Conservation (phyloP, 2,113 vertebrate species). For the Hylia prasina region DNA sequence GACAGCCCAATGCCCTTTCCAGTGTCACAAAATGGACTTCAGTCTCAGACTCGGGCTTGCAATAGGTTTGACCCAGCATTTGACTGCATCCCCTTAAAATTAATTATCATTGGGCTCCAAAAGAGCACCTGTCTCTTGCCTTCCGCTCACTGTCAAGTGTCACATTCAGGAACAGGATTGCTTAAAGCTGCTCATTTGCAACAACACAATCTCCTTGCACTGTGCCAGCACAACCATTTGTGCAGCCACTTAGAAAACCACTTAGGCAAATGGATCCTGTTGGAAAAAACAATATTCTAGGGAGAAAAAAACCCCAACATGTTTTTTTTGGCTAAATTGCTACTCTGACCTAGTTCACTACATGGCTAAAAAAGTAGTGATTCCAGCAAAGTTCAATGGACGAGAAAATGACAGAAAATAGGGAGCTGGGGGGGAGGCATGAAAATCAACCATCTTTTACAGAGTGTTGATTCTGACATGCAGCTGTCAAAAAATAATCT, state of each 20-base stretch:
- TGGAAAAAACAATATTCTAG: background rate
- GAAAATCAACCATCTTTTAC: background rate
- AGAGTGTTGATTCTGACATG: background rate
- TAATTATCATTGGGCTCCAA: background rate
- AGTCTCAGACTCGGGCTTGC: background rate
- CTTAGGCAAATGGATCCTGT: background rate
- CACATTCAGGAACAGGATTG: background rate
- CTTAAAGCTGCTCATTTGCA: conserved; percentile 5
- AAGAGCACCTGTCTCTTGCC: background rate
- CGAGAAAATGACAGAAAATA: background rate
- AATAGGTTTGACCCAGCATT: background rate
- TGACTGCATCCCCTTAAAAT: background rate
- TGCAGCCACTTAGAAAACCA: background rate
- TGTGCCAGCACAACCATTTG: background rate
- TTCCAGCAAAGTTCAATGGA: background rate
- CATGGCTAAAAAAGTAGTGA: background rate
- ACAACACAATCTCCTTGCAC: background rate
- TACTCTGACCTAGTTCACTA: background rate
- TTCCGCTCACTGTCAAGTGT: background rate
- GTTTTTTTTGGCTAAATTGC: background rate
- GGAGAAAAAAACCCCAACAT: background rate
- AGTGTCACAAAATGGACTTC: background rate
- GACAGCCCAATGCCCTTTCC: background rate
- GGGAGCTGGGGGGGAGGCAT: background rate
- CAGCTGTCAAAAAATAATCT: background rate